Conservation (phyloP, 2,797 vertebrate species). For the Chrosomus eos region DNA sequence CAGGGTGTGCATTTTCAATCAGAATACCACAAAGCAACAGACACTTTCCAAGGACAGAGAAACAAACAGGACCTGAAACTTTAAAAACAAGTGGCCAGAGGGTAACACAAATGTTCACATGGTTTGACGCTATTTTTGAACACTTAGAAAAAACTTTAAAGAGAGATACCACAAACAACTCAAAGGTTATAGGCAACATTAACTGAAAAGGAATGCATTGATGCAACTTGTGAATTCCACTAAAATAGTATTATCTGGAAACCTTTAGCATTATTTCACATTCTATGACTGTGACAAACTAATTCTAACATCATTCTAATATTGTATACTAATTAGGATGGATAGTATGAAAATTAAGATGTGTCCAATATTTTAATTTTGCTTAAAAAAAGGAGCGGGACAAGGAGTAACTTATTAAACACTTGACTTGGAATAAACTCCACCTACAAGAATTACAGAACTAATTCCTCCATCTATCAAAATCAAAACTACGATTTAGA, state of each 20-base stretch:
- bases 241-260: not conserved
- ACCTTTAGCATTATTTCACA: not conserved
- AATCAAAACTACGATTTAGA: not conserved
- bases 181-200: not conserved
- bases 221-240: not conserved
- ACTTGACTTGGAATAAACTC: not conserved
- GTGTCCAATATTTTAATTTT: not conserved
- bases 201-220: not conserved
- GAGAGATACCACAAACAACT: not conserved
- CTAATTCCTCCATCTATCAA: not conserved
- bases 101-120: not conserved
- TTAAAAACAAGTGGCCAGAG: not conserved
- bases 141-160: not conserved
- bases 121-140: not conserved
- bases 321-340: not conserved
- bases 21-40: not conserved
- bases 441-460: not conserved
- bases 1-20: not conserved
- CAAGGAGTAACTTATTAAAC: not conserved
- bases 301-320: not conserved
- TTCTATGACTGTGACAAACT: not conserved
- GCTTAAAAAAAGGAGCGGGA: not conserved
- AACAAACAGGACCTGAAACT: not conserved
- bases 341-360: not conserved
- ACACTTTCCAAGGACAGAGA: not conserved